phyloP scores from a whole-genome alignment of 1,140 invertebrate species.

The Drosophila nikananu region DNA sequence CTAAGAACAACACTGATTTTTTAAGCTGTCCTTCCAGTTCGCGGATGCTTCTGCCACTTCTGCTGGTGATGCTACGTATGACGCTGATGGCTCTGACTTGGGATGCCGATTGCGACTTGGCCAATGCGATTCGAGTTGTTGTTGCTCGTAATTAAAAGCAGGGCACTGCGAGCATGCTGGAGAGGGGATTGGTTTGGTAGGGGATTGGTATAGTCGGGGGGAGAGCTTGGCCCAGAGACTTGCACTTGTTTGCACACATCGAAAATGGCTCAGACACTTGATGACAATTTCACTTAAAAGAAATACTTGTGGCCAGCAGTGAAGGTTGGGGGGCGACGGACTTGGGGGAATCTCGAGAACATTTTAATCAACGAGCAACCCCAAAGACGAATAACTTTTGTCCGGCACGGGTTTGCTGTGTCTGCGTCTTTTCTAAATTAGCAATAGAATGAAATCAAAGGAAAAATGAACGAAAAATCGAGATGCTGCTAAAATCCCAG shows the following conservation, averaged over 20 bases:
- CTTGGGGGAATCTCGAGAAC: constrained; percentile 29
- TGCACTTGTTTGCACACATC: constrained; percentile 81
- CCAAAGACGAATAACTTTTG: constrained; percentile 74
- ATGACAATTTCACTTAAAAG: constrained; percentile 82
- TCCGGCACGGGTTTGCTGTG: constrained; percentile 63
- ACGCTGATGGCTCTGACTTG: constrained; percentile 64
- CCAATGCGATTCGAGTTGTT: constrained; percentile 63
- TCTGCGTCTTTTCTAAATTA: constrained; percentile 75
- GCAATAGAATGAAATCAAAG: constrained; percentile 56
- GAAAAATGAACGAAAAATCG: constrained; percentile 8
- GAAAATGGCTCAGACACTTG: constrained; percentile 79
- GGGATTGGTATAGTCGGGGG: neutral
- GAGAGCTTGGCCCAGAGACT: neutral
- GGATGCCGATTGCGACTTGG: constrained; percentile 22
- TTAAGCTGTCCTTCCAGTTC: constrained; percentile 15
- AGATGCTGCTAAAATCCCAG: constrained; percentile 43
- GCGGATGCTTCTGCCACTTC: constrained; percentile 29
- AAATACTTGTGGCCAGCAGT: constrained; percentile 59
- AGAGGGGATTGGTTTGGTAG: neutral
- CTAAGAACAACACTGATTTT: constrained; percentile 32
- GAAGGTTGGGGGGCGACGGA: constrained; percentile 3
- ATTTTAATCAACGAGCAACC: constrained; percentile 75
- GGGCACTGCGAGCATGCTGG: constrained; percentile 53
- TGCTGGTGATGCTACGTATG: constrained; percentile 74
- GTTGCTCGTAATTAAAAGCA: constrained; percentile 80